A percentile compares a stretch with the other conserved stretches of the same genome.
Conservation (phyloP, 2,888 invertebrate genomes). For the Polia nebulosa region DNA sequence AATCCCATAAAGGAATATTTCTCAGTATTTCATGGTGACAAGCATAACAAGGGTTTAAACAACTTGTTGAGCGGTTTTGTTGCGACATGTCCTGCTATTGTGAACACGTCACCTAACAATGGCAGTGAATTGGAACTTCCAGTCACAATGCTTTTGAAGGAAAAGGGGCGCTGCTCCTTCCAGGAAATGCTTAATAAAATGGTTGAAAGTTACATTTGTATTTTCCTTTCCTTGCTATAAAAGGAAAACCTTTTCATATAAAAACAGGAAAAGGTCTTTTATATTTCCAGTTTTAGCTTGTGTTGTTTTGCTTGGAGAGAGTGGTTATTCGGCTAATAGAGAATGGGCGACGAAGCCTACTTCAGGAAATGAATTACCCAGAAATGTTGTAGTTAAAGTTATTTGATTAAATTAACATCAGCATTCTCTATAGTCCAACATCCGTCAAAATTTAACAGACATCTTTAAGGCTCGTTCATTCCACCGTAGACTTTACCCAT, state of each 20-base stretch:
- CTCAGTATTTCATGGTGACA: slow-evolving; percentile 68
- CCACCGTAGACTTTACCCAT: neutral
- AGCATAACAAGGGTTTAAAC: slow-evolving; percentile 74
- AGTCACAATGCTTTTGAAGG: slow-evolving; percentile 66
- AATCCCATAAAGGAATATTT: neutral
- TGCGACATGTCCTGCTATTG: slow-evolving; percentile 80
- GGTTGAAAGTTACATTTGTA: slow-evolving; percentile 39
- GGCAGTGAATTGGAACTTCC: slow-evolving; percentile 70
- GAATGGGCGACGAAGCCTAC: neutral
- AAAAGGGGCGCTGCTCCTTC: slow-evolving; percentile 55
- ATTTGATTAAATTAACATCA: too few species aligned
- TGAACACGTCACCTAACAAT: slow-evolving; percentile 77
- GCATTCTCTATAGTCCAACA: too few species aligned
- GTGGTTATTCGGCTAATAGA: neutral
- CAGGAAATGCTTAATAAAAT: slow-evolving; percentile 48
- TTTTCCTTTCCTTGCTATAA: slow-evolving; percentile 24
- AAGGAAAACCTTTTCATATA: slow-evolving; percentile 28
- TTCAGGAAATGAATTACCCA: too few species aligned
- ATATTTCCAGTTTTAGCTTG: neutral
- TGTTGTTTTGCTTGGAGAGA: neutral
- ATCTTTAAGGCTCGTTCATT: neutral
- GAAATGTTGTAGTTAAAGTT: too few species aligned
- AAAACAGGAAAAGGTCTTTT: slow-evolving; percentile 24
- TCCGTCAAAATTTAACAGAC: too few species aligned
- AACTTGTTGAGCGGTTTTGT: slow-evolving; percentile 86